Conservation (phyloP, 1,140 invertebrate species). For the Ceratitis capitata region DNA sequence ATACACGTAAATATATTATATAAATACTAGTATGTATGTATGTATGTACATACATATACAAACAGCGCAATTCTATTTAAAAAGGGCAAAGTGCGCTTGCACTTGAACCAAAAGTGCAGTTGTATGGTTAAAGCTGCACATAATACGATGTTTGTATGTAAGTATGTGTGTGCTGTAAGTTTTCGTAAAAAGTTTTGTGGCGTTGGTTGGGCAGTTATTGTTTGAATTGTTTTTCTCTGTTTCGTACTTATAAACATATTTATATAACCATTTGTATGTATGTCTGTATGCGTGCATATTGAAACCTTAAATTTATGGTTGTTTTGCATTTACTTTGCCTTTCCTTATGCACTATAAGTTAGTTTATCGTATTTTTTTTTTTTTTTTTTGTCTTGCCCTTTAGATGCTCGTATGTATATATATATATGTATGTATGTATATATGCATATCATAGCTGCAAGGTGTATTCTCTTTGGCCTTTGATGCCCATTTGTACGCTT, state of each 20-base stretch:
- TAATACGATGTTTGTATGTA: background rate
- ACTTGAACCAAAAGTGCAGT: conserved; percentile 24
- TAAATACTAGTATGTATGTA: no score
- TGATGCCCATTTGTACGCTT: background rate
- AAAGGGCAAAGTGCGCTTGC: conserved; percentile 7
- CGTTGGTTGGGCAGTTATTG: background rate
- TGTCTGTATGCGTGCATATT: background rate
- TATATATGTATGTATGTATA: background rate
- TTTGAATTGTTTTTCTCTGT: background rate
- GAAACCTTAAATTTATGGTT: background rate
- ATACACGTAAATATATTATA: background rate
- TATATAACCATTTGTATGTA: background rate
- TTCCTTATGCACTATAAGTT: background rate
- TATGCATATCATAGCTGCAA: background rate
- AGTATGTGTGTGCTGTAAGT: background rate
- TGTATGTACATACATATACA: background rate
- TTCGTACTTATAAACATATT: background rate
- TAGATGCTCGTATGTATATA: no score
- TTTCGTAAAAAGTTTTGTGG: conserved; percentile 1
- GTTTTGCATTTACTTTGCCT: background rate
- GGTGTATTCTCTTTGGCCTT: background rate
- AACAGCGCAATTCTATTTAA: background rate
- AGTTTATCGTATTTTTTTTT: no score
- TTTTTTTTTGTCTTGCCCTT: no score
- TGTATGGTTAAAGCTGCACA: background rate